A percentile compares a stretch with the other conserved stretches of the same genome.
Evolutionary conservation across 1,140 invertebrate genomes (phyloP).

Genomic region (Drosophila persimilis): DNA sequence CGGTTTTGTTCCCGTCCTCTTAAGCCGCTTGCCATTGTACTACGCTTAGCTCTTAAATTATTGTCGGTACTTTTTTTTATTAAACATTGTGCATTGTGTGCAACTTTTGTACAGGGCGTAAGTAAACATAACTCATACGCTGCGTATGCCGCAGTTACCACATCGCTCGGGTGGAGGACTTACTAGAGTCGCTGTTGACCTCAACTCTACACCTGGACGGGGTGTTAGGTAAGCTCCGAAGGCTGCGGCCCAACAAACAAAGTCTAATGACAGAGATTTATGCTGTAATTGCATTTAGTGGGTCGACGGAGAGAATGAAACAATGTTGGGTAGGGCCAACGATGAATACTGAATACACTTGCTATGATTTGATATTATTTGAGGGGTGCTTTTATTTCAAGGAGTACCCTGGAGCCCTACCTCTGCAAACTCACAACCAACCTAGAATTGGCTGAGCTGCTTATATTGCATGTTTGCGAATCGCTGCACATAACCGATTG

Average conservation of each 20-base stretch:
- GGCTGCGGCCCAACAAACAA: conserved; percentile 62
- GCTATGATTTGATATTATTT: not conserved
- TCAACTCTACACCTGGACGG: conserved; percentile 19
- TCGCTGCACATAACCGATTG: no score
- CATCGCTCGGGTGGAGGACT: conserved; percentile 19
- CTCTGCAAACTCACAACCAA: no score
- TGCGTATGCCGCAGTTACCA: conserved; percentile 49
- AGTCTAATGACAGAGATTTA: conserved; percentile 80
- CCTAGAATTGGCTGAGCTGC: no score
- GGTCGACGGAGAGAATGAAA: conserved; percentile 17
- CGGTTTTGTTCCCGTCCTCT: conserved; percentile 1
- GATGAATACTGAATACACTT: conserved; percentile 34
- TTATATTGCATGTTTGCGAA: no score
- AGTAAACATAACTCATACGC: conserved; percentile 67
- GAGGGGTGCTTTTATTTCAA: not conserved
- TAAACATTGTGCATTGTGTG: conserved; percentile 49
- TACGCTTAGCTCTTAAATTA: conserved; percentile 43
- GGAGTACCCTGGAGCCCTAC: no score
- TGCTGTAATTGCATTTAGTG: conserved; percentile 77
- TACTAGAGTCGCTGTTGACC: conserved; percentile 23
- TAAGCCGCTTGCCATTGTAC: conserved; percentile 24
- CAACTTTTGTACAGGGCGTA: conserved; percentile 27
- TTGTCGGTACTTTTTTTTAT: conserved; percentile 46
- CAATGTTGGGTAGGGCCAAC: not conserved
- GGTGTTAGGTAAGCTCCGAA: conserved; percentile 22